Evolutionary conservation across 2,888 invertebrate species (phyloP).

Genomic region (Amphimallon solstitiale): DNA sequence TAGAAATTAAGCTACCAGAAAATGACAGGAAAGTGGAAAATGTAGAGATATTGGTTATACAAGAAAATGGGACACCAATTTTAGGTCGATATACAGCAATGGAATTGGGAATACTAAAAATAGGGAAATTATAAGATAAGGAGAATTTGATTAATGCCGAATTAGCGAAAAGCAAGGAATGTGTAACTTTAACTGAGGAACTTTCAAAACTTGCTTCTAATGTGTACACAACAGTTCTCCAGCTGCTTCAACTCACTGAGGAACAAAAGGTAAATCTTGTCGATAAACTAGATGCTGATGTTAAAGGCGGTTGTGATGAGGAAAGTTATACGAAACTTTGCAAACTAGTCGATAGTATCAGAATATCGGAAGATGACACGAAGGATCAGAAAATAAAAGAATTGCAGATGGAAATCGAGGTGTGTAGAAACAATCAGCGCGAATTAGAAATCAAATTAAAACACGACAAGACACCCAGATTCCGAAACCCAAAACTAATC

Average conservation of each 20-base stretch:
- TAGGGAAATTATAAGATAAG: constrained; percentile 40
- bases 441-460: constrained; percentile 46
- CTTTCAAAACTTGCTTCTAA: constrained; percentile 45
- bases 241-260: constrained; percentile 48
- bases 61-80: no score
- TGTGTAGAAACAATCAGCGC: constrained; percentile 33
- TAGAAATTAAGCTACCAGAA: no score
- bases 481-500: no score
- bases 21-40: no score
- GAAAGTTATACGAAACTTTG: constrained; percentile 44
- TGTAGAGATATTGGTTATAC: no score
- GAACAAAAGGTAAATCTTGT: constrained; percentile 59
- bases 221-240: constrained; percentile 44
- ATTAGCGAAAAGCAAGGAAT: constrained; percentile 37
- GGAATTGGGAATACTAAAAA: no score
- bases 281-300: constrained; percentile 51
- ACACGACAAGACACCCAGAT: constrained; percentile 41
- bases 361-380: constrained; percentile 40
- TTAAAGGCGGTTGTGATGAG: constrained; percentile 40
- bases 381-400: constrained; percentile 41
- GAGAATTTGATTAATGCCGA: constrained; percentile 34
- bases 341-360: constrained; percentile 43
- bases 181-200: constrained; percentile 40
- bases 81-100: no score
- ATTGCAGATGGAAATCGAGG: constrained; percentile 44